Conservation (phyloP, 2,888 invertebrate species). For the Notodonta ziczac region DNA sequence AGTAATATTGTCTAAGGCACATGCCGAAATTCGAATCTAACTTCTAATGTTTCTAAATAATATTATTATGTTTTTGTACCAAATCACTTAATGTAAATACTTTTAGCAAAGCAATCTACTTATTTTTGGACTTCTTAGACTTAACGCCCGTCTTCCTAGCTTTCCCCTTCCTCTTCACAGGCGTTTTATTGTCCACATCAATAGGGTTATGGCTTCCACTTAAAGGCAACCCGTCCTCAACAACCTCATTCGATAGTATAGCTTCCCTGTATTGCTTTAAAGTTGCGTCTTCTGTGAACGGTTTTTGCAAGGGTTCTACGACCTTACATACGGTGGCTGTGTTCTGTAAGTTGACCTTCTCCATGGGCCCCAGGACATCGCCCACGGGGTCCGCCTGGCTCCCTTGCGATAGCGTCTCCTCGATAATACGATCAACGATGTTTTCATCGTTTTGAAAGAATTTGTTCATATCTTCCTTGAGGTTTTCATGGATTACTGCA, state of each 20-base stretch:
- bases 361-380: slow-evolving; percentile 54
- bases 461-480: slow-evolving; percentile 44
- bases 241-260: slow-evolving; percentile 37
- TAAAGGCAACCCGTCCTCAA: slow-evolving; percentile 45
- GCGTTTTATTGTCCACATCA: slow-evolving; percentile 41
- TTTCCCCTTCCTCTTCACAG: slow-evolving; percentile 47
- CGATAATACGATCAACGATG: slow-evolving; percentile 55
- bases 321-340: slow-evolving; percentile 47
- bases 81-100: slow-evolving; percentile 3
- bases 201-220: slow-evolving; percentile 53
- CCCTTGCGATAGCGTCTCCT: slow-evolving; percentile 52
- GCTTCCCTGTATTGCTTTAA: slow-evolving; percentile 60
- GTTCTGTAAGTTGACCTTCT: slow-evolving; percentile 53
- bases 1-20: too few relatives aligned
- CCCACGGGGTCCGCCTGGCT: slow-evolving; percentile 54
- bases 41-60: too few relatives aligned
- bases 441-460: slow-evolving; percentile 48
- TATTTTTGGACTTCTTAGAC: slow-evolving; percentile 41
- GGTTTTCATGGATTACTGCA: slow-evolving; percentile 42
- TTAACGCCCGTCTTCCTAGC: slow-evolving; percentile 40
- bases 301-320: slow-evolving; percentile 33
- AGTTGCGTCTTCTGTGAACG: slow-evolving; percentile 42
- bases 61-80: not conserved
- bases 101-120: slow-evolving; percentile 12
- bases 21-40: not conserved